A percentile compares a stretch with the other conserved stretches of the same genome.
phyloP scores from a whole-genome alignment of 2,797 vertebrate species.

The Rousettus madagascariensis region DNA sequence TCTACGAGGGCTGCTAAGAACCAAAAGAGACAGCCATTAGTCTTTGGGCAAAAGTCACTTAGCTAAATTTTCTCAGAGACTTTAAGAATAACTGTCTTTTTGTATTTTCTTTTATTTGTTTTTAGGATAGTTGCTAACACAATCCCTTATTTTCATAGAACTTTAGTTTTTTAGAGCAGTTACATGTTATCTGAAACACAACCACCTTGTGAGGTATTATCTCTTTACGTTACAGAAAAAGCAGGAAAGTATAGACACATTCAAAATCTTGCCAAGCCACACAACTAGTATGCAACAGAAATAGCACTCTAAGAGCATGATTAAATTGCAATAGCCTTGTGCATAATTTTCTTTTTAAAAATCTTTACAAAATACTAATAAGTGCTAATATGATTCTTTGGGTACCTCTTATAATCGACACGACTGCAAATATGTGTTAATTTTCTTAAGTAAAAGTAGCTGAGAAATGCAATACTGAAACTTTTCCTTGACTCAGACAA shows the following conservation, averaged over 20 bases:
- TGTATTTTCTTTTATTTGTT: conserved; percentile 32
- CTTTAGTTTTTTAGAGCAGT: not conserved
- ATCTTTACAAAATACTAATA: not conserved
- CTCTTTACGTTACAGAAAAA: conserved; percentile 4
- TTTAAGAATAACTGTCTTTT: not conserved
- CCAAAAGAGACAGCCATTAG: not conserved
- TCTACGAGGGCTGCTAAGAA: not conserved
- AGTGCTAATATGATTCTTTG: not conserved
- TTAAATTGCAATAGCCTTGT: not conserved
- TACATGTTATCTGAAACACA: not conserved
- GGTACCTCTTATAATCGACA: conserved; percentile 19
- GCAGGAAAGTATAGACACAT: not conserved
- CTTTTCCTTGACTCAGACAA: not conserved
- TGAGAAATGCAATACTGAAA: conserved; percentile 22
- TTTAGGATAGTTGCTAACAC: not conserved
- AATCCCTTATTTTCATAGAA: not conserved
- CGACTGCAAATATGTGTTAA: not conserved
- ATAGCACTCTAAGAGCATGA: not conserved
- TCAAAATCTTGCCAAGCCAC: not conserved
- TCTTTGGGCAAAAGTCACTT: not conserved
- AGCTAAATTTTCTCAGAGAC: not conserved
- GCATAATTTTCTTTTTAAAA: not conserved
- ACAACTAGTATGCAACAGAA: conserved; percentile 1
- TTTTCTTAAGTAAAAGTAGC: conserved; percentile 42
- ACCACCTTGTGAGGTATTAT: not conserved